Evolutionary conservation across 2,888 invertebrate genomes (phyloP).

Genomic region (Lasioglossum malachurum): DNA sequence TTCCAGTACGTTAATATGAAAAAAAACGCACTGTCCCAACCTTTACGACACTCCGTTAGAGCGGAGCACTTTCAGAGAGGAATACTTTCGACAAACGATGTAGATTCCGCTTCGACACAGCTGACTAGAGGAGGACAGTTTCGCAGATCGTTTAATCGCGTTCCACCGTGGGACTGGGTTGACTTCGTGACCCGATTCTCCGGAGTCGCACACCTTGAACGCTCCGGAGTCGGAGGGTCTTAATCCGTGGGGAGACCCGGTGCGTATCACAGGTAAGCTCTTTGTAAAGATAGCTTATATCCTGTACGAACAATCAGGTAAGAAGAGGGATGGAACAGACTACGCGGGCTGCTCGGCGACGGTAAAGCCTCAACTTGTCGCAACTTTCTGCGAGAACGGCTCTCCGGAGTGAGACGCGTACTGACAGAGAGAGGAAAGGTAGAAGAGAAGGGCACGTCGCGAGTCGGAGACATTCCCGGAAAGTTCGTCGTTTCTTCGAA

Average conservation of each 20-base stretch:
- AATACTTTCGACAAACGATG: background rate
- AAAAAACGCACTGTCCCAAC: too few relatives aligned
- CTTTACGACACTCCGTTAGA: too few relatives aligned
- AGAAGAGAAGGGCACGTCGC: background rate
- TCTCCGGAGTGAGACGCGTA: slow-evolving; percentile 16
- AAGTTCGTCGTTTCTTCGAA: slow-evolving; percentile 55
- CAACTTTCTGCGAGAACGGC: slow-evolving; percentile 58
- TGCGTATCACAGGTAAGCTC: slow-evolving; percentile 66
- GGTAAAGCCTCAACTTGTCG: slow-evolving; percentile 41
- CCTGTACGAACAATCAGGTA: slow-evolving; percentile 44
- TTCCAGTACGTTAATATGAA: too few relatives aligned
- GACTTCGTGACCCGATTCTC: background rate
- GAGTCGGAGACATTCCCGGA: slow-evolving; percentile 37
- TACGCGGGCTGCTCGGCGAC: slow-evolving; percentile 28
- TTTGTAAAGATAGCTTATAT: slow-evolving; percentile 64
- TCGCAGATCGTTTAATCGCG: slow-evolving; percentile 32
- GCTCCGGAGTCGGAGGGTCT: slow-evolving; percentile 46
- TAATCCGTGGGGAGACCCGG: slow-evolving; percentile 61
- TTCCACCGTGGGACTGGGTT: background rate
- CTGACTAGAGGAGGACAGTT: background rate
- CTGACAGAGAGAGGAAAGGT: slow-evolving; percentile 12
- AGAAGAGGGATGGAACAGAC: slow-evolving; percentile 25
- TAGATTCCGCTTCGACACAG: background rate
- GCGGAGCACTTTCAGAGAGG: too few relatives aligned
- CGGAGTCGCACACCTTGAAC: slow-evolving; percentile 18